A percentile compares a stretch with the other conserved stretches of the same genome.
Evolutionary conservation across 2,113 vertebrate genomes (phyloP).

Genomic region (Gavia stellata): DNA sequence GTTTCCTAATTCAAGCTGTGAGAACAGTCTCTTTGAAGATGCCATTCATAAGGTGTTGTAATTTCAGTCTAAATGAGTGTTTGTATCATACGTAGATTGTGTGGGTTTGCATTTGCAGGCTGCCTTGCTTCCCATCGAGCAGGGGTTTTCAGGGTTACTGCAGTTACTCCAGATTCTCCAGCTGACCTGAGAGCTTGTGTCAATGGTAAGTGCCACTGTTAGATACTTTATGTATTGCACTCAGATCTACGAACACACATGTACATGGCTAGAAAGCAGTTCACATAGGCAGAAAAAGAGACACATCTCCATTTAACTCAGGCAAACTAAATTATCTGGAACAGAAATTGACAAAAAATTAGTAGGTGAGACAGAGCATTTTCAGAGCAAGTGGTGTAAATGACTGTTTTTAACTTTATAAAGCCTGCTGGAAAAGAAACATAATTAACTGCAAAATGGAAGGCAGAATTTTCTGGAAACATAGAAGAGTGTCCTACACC

Average conservation of each 20-base stretch:
- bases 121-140: constrained; percentile 85
- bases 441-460: background rate
- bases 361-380: background rate
- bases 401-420: background rate
- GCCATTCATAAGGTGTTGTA: background rate
- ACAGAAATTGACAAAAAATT: background rate
- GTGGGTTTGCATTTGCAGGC: constrained; percentile 67
- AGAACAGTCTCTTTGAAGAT: constrained; percentile 7
- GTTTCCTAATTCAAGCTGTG: background rate
- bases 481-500: background rate
- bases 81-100: background rate
- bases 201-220: constrained; percentile 71
- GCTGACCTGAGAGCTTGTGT: constrained; percentile 86
- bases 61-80: background rate
- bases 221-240: background rate
- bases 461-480: background rate
- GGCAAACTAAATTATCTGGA: background rate
- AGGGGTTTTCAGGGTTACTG: constrained; percentile 62
- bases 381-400: background rate
- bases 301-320: background rate
- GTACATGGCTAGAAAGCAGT: background rate
- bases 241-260: background rate
- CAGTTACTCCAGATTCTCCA: constrained; percentile 53
- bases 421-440: background rate
- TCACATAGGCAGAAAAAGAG: background rate